phyloP scores from a whole-genome alignment of 2,888 invertebrate species.

The Antitype chi region DNA sequence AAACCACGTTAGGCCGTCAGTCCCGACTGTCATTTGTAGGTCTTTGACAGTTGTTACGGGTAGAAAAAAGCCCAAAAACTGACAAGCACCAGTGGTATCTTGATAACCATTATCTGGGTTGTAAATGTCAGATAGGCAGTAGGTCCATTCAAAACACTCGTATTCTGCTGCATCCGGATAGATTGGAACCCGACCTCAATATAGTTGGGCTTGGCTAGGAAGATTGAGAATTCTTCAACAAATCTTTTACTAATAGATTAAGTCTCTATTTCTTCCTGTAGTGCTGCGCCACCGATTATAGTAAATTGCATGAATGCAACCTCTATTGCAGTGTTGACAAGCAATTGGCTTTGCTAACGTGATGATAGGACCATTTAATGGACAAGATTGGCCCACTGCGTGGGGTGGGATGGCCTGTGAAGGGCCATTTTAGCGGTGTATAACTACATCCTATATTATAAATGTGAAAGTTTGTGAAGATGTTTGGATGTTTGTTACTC shows the following conservation, averaged over 20 bases:
- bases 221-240: background rate
- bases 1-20: background rate
- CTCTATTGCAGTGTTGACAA: constrained; percentile 18
- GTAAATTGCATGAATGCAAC: constrained; percentile 12
- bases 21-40: background rate
- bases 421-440: background rate
- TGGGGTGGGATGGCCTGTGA: background rate
- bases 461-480: too few relatives aligned
- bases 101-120: background rate
- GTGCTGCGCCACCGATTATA: background rate
- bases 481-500: too few relatives aligned
- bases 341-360: constrained; percentile 12
- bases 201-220: background rate
- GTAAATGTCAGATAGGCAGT: background rate
- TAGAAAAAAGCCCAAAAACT: background rate
- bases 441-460: too few relatives aligned
- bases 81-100: background rate
- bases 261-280: background rate
- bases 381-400: constrained; percentile 9
- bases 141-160: background rate
- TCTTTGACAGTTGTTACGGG: background rate
- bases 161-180: background rate
- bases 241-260: background rate
- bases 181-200: background rate
- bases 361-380: background rate